Base-by-base conservation (phyloP, 1,140 invertebrate genomes). In the Homarus americanus region DNA sequence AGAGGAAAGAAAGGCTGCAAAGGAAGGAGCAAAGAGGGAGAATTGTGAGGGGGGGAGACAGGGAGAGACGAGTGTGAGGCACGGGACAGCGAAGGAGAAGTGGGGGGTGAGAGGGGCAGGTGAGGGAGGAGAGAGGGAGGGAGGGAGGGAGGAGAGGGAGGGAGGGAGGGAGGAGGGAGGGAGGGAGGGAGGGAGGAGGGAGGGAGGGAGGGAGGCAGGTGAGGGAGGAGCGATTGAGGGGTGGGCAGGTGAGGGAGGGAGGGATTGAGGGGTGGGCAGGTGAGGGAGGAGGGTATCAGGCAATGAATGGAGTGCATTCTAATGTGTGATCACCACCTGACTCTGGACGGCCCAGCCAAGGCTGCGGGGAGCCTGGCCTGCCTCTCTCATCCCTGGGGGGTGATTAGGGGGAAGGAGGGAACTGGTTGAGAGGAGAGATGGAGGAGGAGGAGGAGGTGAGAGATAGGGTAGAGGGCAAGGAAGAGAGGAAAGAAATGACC, bases 261-360 rank as follows among this genome's bases (percentile, higher is more conserved):
- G 53, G 53, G 9, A 24, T 15, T 24, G 0, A 17, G 58, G 12
- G 1, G 15, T 5, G 15, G 58, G 15, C 15, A 5, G 20, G 58
- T 4, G 20, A 24, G 58, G 12, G 58, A 5, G 20, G 58, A 20
- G n/a, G 63, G 24, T 0, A 15, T 24, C n/a, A 69, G 28, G 63
- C 63, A 69, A 69, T 69, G 63, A 69, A 69, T 69, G 63, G 63
- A 28, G 63, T 69, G 63, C 63, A 69, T 69, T 69, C 63, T 69
- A 28, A 69, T 69, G 53, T 58, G 53, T 58, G 63, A 69, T 69
- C 12, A 69, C n/a, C 63, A 4, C n/a, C 63, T 69, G 63, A 28
- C 63, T 69, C n/a, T 32, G 28, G n/a, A 12, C 63, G 53, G 17
- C 53, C 53, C 53, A 58, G 53, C 53, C 53, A 58, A 58, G 53